Evolutionary conservation across 1,140 invertebrate species (phyloP), one percentile per base, ranked within the genome.

Genomic region (Limonius californicus): DNA sequence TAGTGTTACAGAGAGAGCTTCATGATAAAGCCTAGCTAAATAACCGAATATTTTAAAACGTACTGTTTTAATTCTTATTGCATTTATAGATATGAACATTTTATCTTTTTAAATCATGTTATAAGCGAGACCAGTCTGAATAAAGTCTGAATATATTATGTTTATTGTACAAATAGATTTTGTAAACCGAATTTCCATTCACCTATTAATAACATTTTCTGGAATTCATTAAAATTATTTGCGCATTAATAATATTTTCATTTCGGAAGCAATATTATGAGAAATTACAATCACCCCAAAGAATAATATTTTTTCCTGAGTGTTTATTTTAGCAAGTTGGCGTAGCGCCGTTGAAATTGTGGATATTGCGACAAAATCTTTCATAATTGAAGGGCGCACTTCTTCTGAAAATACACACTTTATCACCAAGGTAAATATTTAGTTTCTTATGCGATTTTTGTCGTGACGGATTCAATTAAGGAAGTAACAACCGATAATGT

Each of bases 331-430:
- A 57, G 27, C 54, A 39, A 35, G 60, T 54, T 54, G 61, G 55
- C 21, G 30, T 54, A 55, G 42, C 20, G n/a, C 35, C 35, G 54
- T 47, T 62, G 16, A 62, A 62, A 62, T 62, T 62, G 55, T 62
- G 54, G 54, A 62, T 62, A 62, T 62, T 62, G 54, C 43, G 61
- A 55, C 55, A 50, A 57, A 62, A 62, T 62, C 54, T 62, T 62
- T 62, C 43, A 62, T 62, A 62, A 62, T 62, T 62, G 60, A 62
- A 50, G 55, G 50, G 42, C 35, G 54, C 54, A 42, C 43, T 39
- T 55, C 42, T 45, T 50, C 45, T 18, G 19, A 19, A 50, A 19
- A 50, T 50, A 50, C 45, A 19, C 19, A 19, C 16, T 14, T 19
- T 50, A 18, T 50, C 14, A 1, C 14, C n/a, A 50, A 50, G 19